A percentile compares a stretch with the other conserved stretches of the same genome.
phyloP scores from a whole-genome alignment of 2,113 vertebrate genomes.

The Notothenia rossii region DNA sequence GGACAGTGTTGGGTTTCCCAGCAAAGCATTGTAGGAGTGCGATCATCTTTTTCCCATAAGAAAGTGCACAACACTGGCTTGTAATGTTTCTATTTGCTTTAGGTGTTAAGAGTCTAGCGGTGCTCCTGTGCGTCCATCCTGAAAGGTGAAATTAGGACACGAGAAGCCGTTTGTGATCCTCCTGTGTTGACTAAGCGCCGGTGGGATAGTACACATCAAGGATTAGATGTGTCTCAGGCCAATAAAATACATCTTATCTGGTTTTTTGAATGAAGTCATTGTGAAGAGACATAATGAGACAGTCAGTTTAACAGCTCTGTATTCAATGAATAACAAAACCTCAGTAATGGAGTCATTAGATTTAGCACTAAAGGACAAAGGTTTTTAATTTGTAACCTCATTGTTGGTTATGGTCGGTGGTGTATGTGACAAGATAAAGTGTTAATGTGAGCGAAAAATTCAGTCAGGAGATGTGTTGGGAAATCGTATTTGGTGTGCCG shows the following conservation, averaged over 20 bases:
- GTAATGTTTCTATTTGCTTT: constrained; percentile 23
- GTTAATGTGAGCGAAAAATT: not conserved
- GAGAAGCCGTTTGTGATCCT: not conserved
- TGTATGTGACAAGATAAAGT: not conserved
- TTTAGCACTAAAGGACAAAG: not conserved
- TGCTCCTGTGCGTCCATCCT: constrained; percentile 9
- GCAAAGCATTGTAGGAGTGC: constrained; percentile 66
- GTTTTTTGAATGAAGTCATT: constrained; percentile 31
- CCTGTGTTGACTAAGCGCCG: constrained; percentile 9
- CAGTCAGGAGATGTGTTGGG: not conserved
- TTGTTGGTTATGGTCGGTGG: not conserved
- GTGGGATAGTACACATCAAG: not conserved
- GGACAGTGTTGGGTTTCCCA: constrained; percentile 77
- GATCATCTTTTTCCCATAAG: constrained; percentile 60
- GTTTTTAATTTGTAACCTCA: not conserved
- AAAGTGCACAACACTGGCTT: constrained; percentile 31
- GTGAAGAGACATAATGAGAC: constrained; percentile 23
- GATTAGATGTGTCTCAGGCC: not conserved
- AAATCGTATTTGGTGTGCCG: no score
- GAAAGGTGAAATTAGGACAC: constrained; percentile 34
- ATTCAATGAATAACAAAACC: not conserved
- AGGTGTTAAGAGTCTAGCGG: constrained; percentile 16
- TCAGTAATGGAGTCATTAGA: not conserved
- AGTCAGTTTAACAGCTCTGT: not conserved
- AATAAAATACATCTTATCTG: constrained; percentile 8